Conservation (phyloP, 2,888 invertebrate genomes). For the Andrena bucephala region DNA sequence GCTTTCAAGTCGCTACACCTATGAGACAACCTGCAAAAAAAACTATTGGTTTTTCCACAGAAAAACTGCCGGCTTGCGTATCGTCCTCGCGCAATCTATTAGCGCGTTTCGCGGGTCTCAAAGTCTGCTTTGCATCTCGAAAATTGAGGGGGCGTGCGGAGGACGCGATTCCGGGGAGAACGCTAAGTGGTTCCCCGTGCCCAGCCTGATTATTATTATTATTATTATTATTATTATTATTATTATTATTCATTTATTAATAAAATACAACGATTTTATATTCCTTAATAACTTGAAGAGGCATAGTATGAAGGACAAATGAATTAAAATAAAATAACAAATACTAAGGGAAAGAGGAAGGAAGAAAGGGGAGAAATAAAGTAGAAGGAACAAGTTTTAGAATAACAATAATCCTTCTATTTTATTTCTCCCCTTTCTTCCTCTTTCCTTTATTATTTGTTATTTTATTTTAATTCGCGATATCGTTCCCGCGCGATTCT, state of each 20-base stretch:
- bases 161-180: no score
- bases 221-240: no score
- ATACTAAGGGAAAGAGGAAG: no score
- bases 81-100: conserved; percentile 2
- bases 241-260: no score
- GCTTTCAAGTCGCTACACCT: background rate
- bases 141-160: background rate
- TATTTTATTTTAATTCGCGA: background rate
- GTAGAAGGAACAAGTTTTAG: no score
- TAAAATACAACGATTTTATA: no score
- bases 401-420: background rate
- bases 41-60: background rate
- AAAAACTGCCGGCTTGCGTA: background rate
- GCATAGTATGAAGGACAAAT: no score
- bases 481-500: conserved; percentile 28
- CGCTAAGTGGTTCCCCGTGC: no score
- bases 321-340: no score
- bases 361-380: no score
- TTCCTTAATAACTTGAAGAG: no score
- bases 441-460: background rate
- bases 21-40: background rate
- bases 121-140: background rate
- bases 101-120: background rate
- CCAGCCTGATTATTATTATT: no score
- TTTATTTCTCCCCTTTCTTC: background rate